phyloP scores from a whole-genome alignment of 2,888 invertebrate genomes.

The Drosophila niveifrons region DNA sequence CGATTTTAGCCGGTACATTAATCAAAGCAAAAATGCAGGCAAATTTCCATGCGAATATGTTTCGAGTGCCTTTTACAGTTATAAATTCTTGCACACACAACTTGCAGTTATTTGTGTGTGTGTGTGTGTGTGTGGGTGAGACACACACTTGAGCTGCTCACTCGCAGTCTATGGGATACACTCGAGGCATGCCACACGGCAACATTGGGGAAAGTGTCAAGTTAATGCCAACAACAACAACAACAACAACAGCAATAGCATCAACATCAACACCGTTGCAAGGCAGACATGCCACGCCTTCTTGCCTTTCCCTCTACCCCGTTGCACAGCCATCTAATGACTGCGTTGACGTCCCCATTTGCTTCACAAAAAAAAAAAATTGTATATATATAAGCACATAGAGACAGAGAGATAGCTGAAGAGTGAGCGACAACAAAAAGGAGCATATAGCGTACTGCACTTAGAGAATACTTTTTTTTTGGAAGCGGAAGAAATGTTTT shows the following conservation, averaged over 20 bases:
- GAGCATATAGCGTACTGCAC: slow-evolving; percentile 25
- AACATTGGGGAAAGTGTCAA: slow-evolving; percentile 77
- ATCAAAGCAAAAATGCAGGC: slow-evolving; percentile 75
- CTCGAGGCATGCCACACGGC: slow-evolving; percentile 66
- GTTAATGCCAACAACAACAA: slow-evolving; percentile 78
- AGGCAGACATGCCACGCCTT: slow-evolving; percentile 18
- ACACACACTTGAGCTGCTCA: slow-evolving; percentile 56
- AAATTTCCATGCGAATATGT: slow-evolving; percentile 77
- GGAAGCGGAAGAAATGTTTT: not conserved
- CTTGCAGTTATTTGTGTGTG: not conserved
- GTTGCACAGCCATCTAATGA: slow-evolving; percentile 63
- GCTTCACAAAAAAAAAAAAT: slow-evolving; percentile 52
- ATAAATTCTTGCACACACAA: slow-evolving; percentile 69
- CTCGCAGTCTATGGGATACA: slow-evolving; percentile 42
- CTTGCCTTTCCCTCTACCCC: not conserved
- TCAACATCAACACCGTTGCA: slow-evolving; percentile 53
- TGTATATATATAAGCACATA: slow-evolving; percentile 16
- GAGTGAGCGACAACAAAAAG: not conserved
- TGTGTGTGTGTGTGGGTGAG: not conserved
- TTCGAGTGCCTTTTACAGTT: slow-evolving; percentile 81
- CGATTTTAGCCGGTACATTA: slow-evolving; percentile 77
- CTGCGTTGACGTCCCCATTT: slow-evolving; percentile 77
- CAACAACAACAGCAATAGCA: slow-evolving; percentile 62
- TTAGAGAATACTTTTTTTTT: slow-evolving; percentile 28
- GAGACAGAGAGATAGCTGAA: slow-evolving; percentile 9